Evolutionary conservation across 2,113 vertebrate species (phyloP).

Genomic region (Mustelus asterias): DNA sequence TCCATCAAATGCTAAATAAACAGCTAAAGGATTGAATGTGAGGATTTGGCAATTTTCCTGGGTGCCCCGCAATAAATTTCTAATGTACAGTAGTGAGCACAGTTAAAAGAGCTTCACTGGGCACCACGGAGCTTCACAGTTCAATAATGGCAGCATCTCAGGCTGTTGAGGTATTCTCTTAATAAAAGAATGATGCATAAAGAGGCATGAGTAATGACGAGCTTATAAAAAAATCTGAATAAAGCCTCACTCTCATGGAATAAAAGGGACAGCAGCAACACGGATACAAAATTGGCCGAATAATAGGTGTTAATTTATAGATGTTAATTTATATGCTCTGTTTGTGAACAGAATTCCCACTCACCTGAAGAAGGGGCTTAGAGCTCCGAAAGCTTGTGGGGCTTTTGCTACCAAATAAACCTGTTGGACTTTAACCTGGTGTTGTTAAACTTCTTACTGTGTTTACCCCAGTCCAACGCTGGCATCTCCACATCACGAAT

Average conservation of each 20-base stretch:
- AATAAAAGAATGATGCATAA: neutral
- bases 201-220: neutral
- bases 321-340: too few species aligned
- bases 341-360: too few species aligned
- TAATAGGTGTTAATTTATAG: too few species aligned
- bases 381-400: too few species aligned
- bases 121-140: neutral
- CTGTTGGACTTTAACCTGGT: too few species aligned
- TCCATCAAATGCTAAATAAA: neutral
- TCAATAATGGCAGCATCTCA: neutral
- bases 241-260: neutral
- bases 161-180: neutral
- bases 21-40: neutral
- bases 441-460: too few species aligned
- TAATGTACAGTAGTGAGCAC: neutral
- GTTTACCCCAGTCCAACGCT: too few species aligned
- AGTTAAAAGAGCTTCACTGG: neutral
- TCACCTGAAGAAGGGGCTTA: too few species aligned
- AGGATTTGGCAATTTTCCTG: neutral
- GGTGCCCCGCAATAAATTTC: neutral
- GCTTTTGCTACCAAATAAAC: too few species aligned
- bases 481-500: too few species aligned
- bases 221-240: neutral
- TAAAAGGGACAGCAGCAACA: too few species aligned
- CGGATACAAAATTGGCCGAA: too few species aligned